Evolutionary conservation across 2,113 vertebrate species (phyloP), one percentile per base, ranked within the genome.

Genomic region (Serilophus lunatus): DNA sequence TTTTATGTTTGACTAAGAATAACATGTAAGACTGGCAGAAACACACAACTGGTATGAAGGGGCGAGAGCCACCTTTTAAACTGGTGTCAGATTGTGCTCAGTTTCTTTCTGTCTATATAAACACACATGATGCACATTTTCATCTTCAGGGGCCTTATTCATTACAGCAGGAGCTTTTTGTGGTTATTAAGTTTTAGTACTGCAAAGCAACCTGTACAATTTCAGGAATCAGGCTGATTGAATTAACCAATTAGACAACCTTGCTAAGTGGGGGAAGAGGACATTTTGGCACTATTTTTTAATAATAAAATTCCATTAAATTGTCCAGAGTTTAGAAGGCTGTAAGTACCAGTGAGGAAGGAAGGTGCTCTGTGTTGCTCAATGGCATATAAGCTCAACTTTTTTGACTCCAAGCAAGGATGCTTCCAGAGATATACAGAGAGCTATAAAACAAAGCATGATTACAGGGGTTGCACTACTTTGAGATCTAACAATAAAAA

Each of bases 241-340:
- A 83, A 82, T 96, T 96, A 96, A 51, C 31, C 69, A 42, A 22
- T 95, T 95, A 93, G 35, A 29, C 56, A 88, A 23, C n/a, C n/a
- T 91, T 13, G 17, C 51, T 81, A 68, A 90, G 28, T 13, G 8
- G 33, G 23, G 42, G 8, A 45, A 23, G 44, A 79, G 12, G 35
- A 82, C 33, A 35, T 82, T 92, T 93, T 63, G 66, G 54, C 24
- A 74, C 45, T 14, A 14, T 24, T 77, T 72, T 89, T 77, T 31
- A 86, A 18, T 81, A 71, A 51, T 66, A 89, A 88, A 81, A 83
- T 76, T 75, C 63, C 3, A 6, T 65, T 0, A 89, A 70, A 75
- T 66, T 86, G 25, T 66, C 31, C 51, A 13, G 42, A 50, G 23
- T 90, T 91, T 54, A 63, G 75, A 78, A 91, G 69, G 3, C 42